Base-by-base conservation (phyloP, 2,888 invertebrate genomes). In the Meteorus colon region DNA sequence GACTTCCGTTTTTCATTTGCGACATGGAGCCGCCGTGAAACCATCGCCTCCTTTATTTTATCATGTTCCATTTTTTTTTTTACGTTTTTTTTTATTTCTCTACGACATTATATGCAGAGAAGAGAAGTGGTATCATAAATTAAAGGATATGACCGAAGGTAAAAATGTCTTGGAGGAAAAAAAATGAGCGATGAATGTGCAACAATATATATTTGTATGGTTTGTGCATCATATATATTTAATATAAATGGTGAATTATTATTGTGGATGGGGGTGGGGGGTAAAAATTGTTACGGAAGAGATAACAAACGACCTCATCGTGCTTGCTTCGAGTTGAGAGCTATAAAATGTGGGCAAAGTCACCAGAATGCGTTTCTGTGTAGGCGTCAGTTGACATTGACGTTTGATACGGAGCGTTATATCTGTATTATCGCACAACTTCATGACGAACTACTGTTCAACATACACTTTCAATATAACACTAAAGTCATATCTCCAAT, bases 341-440 rank as follows among this genome's bases (percentile, higher is more conserved):
- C 41, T 41, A 41, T 12, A 78, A 73, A 24, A 74, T 74, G 81
- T 82, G 79, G 81, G 78, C 77, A 82, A 82, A 81, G 82, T 80
- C 83, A 77, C 81, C 77, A 76, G 77, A 79, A 73, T 80, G 81
- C 2, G 63, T 34, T 80, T 76, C 74, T 72, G 85, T 85, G 87
- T 87, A 84, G 87, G 87, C 85, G 87, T 84, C 83, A 82, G 83
- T 87, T 84, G 85, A 88, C 87, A 86, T 85, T 83, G 83, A 82
- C 79, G 82, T 78, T 82, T 82, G 82, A 85, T 81, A 82, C 80
- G 79, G 71, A 78, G 82, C 85, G 2, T 6, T 8, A 41, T 86
- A 87, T 87, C 87, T 86, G 83, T 83, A 84, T 84, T 86, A 86
- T 86, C 85, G 84, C 77, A 66, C 34, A 16, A 31, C 63, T 48